Percentiles rank a stretch among this genome's conserved stretches.
Conservation (phyloP, 2,113 vertebrate genomes). For the Boleophthalmus pectinirostris region DNA sequence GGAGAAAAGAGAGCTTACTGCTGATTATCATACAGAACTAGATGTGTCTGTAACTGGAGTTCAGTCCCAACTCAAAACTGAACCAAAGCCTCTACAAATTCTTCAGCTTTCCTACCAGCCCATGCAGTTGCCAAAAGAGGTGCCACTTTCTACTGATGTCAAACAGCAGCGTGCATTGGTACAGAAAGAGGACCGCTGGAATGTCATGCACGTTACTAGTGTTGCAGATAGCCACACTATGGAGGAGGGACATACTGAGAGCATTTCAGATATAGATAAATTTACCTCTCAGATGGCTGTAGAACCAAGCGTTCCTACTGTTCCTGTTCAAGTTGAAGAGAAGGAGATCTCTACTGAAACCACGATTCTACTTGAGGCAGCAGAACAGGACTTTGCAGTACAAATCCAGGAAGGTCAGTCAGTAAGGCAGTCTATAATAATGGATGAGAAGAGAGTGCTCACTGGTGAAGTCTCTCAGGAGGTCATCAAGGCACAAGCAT, state of each 20-base stretch:
- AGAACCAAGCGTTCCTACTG: constrained; percentile 77
- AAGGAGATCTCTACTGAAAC: constrained; percentile 78
- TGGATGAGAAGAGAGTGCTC: constrained; percentile 82
- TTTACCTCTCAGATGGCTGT: constrained; percentile 57
- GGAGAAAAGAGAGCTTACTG: constrained; percentile 71
- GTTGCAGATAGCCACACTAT: constrained; percentile 73
- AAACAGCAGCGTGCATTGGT: constrained; percentile 76
- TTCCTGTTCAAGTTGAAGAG: constrained; percentile 72
- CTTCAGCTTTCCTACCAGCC: constrained; percentile 75
- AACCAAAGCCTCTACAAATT: constrained; percentile 65
- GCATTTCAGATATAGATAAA: constrained; percentile 65
- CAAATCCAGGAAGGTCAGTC: constrained; percentile 82
- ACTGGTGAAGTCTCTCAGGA: constrained; percentile 70
- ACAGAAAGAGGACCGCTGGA: constrained; percentile 80
- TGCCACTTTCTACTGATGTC: constrained; percentile 47
- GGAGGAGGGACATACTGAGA: constrained; percentile 72
- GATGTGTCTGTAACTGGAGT: constrained; percentile 64
- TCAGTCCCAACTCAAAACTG: constrained; percentile 63
- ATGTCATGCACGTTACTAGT: constrained; percentile 72
- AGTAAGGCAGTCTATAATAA: constrained; percentile 79
- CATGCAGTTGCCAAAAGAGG: constrained; percentile 79
- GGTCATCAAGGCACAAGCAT: constrained; percentile 63
- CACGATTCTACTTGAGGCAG: constrained; percentile 68
- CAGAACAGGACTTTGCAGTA: constrained; percentile 81
- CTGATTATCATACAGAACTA: constrained; percentile 72